These are phyloP conservation scores for Polypterus senegalus DNA, from an alignment of 2,113 vertebrate species.

Conservation along the genomic window DNA sequence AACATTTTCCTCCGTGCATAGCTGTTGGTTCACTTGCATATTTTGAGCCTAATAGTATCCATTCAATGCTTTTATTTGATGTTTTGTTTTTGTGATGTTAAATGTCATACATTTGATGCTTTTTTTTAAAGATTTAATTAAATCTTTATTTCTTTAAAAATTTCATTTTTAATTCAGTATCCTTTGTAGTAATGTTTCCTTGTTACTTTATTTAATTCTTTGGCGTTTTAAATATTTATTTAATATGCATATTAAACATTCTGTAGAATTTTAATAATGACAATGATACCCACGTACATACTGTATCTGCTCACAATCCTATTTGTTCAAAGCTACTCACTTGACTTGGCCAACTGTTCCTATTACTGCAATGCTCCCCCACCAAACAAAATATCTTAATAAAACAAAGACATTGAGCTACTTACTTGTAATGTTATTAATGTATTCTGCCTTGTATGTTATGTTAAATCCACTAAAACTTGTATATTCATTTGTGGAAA, in stretches of 20 bases:
- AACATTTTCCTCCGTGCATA: too few species aligned
- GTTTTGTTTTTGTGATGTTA: too few species aligned
- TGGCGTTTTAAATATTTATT: neutral
- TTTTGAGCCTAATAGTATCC: too few species aligned
- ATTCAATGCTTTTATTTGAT: too few species aligned
- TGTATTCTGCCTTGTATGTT: conserved; percentile 47
- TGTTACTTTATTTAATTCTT: neutral
- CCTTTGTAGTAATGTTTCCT: too few species aligned
- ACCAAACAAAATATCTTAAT: neutral
- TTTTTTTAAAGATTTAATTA: too few species aligned
- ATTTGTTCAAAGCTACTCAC: neutral
- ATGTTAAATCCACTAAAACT: conserved; percentile 59
- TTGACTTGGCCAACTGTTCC: neutral
- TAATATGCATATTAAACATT: neutral
- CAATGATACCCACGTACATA: neutral
- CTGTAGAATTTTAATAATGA: neutral
- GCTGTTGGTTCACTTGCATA: too few species aligned
- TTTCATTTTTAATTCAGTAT: too few species aligned
- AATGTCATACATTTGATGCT: too few species aligned
- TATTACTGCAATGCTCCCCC: neutral
- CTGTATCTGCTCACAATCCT: neutral
- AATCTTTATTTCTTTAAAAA: too few species aligned
- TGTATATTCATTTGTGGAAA: conserved; percentile 45
- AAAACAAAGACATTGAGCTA: conserved; percentile 13
- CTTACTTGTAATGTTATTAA: conserved; percentile 55